These are phyloP conservation scores for Agrochola lychnidis DNA, from an alignment of 2,888 invertebrate species.

Conservation along the genomic window DNA sequence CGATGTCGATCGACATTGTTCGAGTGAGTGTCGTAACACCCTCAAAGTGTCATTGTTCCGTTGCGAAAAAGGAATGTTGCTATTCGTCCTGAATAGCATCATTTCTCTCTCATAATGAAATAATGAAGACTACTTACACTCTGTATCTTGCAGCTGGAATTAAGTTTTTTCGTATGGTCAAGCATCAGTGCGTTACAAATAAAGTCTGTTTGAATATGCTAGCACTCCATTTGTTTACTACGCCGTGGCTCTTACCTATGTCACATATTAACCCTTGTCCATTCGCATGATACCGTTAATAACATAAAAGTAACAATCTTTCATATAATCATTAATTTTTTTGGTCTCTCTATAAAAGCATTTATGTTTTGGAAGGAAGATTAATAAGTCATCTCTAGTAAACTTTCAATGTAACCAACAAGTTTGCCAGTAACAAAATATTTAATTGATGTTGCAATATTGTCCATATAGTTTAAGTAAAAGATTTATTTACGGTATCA, in stretches of 20 bases:
- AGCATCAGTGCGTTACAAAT: not conserved
- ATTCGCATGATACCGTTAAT: constrained; percentile 74
- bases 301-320: constrained; percentile 15
- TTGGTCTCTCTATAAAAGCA: not conserved
- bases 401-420: constrained; percentile 1
- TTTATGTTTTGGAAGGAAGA: not conserved
- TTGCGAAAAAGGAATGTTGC: not conserved
- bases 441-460: too few species aligned
- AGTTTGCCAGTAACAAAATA: not conserved
- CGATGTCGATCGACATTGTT: not conserved
- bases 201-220: not conserved
- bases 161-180: not conserved
- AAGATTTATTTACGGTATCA: constrained; percentile 45
- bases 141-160: not conserved
- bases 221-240: constrained; percentile 74
- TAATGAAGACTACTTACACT: not conserved
- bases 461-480: not conserved
- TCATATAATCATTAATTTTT: not conserved
- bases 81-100: not conserved
- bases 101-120: not conserved
- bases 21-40: not conserved
- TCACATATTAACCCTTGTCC: constrained; percentile 75
- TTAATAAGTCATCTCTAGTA: constrained; percentile 1
- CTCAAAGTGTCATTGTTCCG: not conserved
- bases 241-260: constrained; percentile 72